A percentile compares a stretch with the other conserved stretches of the same genome.
phyloP scores from a whole-genome alignment of 2,888 invertebrate genomes.

The Lasioglossum zephyrum region DNA sequence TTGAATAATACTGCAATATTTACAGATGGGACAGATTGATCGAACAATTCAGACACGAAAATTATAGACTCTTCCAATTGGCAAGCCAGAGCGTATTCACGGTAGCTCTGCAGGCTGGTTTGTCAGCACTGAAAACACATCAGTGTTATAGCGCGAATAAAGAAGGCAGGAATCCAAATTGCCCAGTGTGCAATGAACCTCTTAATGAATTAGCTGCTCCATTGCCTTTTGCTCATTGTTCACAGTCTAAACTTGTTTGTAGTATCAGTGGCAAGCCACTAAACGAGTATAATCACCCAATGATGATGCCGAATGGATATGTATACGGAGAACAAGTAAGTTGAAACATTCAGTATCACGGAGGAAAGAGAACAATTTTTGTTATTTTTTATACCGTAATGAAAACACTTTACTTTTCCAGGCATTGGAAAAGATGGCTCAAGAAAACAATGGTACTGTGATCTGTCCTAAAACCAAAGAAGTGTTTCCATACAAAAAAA shows the following conservation, averaged over 20 bases:
- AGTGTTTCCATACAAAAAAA: constrained; percentile 94
- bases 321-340: constrained; percentile 96
- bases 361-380: not conserved
- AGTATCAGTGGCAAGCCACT: constrained; percentile 94
- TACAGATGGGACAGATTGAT: constrained; percentile 93
- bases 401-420: constrained; percentile 82
- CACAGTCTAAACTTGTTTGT: constrained; percentile 97
- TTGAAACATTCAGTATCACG: constrained; percentile 29
- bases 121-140: constrained; percentile 93
- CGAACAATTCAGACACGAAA: constrained; percentile 96
- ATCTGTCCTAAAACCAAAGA: constrained; percentile 98
- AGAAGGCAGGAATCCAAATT: constrained; percentile 91
- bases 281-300: constrained; percentile 98
- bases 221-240: constrained; percentile 97
- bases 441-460: constrained; percentile 95
- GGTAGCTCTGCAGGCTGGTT: constrained; percentile 95
- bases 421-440: constrained; percentile 96
- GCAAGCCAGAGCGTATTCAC: constrained; percentile 96
- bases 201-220: constrained; percentile 93
- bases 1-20: constrained; percentile 24
- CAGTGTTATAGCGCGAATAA: constrained; percentile 90
- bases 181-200: constrained; percentile 96
- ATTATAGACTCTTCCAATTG: constrained; percentile 97
- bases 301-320: constrained; percentile 99
- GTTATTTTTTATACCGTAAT: not conserved